Evolutionary conservation across 2,113 vertebrate species (phyloP), one percentile per base, ranked within the genome.

Genomic region (Microcebus murinus): DNA sequence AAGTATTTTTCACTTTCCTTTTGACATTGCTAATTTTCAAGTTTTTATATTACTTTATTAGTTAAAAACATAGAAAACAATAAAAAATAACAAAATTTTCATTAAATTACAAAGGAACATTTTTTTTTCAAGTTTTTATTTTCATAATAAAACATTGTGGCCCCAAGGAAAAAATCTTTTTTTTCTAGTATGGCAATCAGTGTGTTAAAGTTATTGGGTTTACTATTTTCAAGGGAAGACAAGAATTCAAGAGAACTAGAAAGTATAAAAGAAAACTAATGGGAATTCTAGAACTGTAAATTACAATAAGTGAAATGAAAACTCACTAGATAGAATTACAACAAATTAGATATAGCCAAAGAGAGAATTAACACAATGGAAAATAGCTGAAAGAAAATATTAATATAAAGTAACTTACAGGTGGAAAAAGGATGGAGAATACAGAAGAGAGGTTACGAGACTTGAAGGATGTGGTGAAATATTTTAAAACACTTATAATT

Each of bases 141-240:
- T 57, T 57, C 55, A 57, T 21, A 21, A 57, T 57, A 57, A 21
- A 57, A 57, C 55, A 57, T 7, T 21, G 55, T 57, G 55, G 55
- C 55, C 20, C 55, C 55, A 57, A 57, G 55, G 21, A 71, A 71
- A 23, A 23, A 71, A 71, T 39, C 17, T 55, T 57, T 57, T 57
- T 57, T 57, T 57, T 57, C 55, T 57, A 21, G 55, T 57, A 20
- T 57, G 55, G 20, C 55, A 57, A 7, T 57, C 55, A 57, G 10
- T 71, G 36, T 21, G 36, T 36, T 70, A 70, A 85, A 90, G 63
- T 68, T n/a, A 76, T 36, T 65, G 31, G 63, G 42, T 74, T 63
- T 87, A 42, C 52, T 89, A 29, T 87, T 95, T 96, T 87, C 17
- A 84, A 87, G 68, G 23, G 90, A 87, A 93, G 76, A 45, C 23